Conservation (phyloP, 2,797 vertebrate genomes). For the Onychomys arenicola region DNA sequence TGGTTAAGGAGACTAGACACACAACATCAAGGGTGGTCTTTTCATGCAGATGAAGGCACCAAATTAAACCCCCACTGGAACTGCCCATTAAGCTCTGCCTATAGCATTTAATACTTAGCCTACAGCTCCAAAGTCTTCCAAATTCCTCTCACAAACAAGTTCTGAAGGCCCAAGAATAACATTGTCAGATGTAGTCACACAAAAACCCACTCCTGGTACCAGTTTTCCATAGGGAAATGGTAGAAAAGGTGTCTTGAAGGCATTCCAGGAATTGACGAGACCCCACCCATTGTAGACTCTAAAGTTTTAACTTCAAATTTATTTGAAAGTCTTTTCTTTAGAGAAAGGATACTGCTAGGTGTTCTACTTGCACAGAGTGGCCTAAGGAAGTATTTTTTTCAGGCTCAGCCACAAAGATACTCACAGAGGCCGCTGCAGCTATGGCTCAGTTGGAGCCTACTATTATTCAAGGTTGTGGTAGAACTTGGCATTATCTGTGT, state of each 20-base stretch:
- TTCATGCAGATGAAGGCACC: not conserved
- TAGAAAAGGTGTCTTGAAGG: not conserved
- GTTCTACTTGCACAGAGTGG: not conserved
- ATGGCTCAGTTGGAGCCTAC: not conserved
- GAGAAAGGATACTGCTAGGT: not conserved
- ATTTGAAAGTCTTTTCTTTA: not conserved
- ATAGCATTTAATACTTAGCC: not conserved
- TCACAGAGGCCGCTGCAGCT: not conserved
- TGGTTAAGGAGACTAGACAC: not conserved
- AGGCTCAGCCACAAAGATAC: not conserved
- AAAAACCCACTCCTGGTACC: not conserved
- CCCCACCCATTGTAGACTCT: not conserved
- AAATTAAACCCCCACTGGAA: not conserved
- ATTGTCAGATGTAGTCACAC: not conserved
- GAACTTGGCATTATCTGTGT: not conserved
- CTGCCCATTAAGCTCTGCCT: not conserved
- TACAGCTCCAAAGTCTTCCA: not conserved
- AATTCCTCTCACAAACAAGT: not conserved
- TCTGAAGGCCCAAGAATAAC: not conserved
- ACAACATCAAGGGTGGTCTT: not conserved
- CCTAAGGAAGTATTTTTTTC: not conserved
- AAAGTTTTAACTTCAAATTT: not conserved
- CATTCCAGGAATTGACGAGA: not conserved
- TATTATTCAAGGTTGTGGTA: not conserved
- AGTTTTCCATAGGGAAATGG: not conserved